Conservation (phyloP, 2,888 invertebrate species). For the Cabera pusaria region DNA sequence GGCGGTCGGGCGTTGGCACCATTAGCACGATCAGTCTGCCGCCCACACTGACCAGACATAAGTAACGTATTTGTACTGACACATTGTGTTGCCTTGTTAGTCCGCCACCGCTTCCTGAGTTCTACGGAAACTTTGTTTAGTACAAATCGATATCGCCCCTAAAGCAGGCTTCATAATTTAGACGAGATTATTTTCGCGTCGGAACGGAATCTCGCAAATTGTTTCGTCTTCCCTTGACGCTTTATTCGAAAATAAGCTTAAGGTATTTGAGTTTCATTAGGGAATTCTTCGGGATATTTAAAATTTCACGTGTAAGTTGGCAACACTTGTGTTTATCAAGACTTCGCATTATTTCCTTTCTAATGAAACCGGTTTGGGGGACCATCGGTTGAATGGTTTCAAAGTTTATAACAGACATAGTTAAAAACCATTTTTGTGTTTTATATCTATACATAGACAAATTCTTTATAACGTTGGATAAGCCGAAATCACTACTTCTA, state of each 20-base stretch:
- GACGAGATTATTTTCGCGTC: slow-evolving; percentile 20
- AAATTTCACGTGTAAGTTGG: no score
- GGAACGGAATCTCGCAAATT: slow-evolving; percentile 18
- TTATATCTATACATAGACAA: no score
- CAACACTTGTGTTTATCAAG: no score
- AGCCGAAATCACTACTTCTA: no score
- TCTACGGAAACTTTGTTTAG: slow-evolving; percentile 6
- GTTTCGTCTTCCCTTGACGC: slow-evolving; percentile 18
- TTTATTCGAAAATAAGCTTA: slow-evolving; percentile 19
- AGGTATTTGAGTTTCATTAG: slow-evolving; percentile 19
- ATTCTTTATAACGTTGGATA: no score
- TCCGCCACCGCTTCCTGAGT: slow-evolving; percentile 17
- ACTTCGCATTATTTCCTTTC: no score
- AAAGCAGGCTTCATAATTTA: slow-evolving; percentile 17
- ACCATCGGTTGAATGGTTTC: no score
- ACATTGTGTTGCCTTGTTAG: no score
- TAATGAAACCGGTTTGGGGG: no score
- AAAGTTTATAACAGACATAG: no score
- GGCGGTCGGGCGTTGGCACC: no score
- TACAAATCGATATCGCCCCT: slow-evolving; percentile 12
- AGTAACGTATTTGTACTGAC: slow-evolving; percentile 11
- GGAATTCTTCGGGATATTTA: slow-evolving; percentile 17
- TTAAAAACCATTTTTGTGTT: no score
- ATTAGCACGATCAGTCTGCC: slow-evolving; percentile 15
- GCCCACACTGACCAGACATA: slow-evolving; percentile 15